Percentiles rank a stretch among this genome's conserved stretches.
Conservation (phyloP, 2,888 invertebrate genomes). For the Chorisops tibialis region DNA sequence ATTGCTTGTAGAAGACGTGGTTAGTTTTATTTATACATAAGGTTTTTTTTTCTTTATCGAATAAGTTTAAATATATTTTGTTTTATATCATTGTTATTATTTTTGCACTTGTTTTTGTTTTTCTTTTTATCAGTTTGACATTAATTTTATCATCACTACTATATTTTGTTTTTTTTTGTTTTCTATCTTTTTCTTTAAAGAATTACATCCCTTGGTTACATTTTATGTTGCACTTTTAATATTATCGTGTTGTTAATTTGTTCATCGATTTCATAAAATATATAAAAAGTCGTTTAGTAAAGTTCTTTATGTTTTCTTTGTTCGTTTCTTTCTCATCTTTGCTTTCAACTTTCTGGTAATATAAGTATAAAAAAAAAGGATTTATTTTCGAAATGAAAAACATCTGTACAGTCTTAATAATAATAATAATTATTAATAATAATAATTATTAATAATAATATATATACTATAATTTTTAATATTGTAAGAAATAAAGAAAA, state of each 20-base stretch:
- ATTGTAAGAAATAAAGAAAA: not conserved
- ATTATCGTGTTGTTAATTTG: no score
- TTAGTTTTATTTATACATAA: slow-evolving; percentile 12
- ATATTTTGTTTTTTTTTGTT: not conserved
- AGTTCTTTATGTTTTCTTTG: slow-evolving; percentile 51
- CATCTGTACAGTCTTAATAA: no score
- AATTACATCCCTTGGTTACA: no score
- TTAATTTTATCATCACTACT: not conserved
- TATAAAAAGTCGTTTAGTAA: slow-evolving; percentile 36
- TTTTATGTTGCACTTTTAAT: no score
- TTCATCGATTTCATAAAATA: no score
- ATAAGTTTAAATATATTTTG: not conserved
- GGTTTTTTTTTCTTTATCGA: not conserved
- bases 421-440: no score
- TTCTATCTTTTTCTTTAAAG: no score
- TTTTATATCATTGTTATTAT: not conserved
- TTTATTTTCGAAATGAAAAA: no score
- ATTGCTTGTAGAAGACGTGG: slow-evolving; percentile 31
- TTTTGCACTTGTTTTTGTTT: slow-evolving; percentile 17
- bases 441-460: no score
- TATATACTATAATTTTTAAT: no score
- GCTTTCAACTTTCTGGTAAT: not conserved
- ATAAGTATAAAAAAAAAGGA: no score
- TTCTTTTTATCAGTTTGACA: not conserved
- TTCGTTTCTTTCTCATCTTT: slow-evolving; percentile 45